Evolutionary conservation across 1,140 invertebrate genomes (phyloP).

Genomic region (Frieseomelitta varia): DNA sequence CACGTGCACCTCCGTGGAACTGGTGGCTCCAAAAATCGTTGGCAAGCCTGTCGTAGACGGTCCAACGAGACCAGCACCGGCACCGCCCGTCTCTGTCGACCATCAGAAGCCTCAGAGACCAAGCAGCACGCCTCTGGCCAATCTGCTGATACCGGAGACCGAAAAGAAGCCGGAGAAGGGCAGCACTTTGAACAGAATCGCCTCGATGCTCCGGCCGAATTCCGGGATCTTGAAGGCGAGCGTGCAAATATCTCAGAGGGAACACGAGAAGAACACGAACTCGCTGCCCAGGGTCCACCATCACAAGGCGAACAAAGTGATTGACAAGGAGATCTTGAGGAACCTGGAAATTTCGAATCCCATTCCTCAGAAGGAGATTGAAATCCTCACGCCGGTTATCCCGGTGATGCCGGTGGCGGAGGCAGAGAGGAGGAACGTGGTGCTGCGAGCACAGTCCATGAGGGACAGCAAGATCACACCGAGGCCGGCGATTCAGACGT

Average conservation of each 20-base stretch:
- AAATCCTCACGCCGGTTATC: conserved; percentile 83
- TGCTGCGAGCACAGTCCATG: conserved; percentile 91
- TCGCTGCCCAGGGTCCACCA: conserved; percentile 84
- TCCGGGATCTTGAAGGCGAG: conserved; percentile 82
- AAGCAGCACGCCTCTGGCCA: conserved; percentile 65
- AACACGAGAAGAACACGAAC: conserved; percentile 83
- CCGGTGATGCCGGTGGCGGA: conserved; percentile 81
- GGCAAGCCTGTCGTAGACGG: conserved; percentile 76
- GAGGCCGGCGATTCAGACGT: conserved; percentile 86
- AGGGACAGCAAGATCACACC: conserved; percentile 83
- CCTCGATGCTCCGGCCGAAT: conserved; percentile 88
- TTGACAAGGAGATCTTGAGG: conserved; percentile 87
- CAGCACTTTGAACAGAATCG: conserved; percentile 87
- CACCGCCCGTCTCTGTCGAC: conserved; percentile 19
- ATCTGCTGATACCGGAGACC: conserved; percentile 64
- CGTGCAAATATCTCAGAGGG: conserved; percentile 55
- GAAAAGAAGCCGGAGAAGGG: conserved; percentile 77
- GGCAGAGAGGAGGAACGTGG: conserved; percentile 81
- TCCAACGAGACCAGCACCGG: conserved; percentile 59
- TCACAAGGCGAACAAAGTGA: conserved; percentile 85
- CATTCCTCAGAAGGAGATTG: conserved; percentile 87
- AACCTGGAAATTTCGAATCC: conserved; percentile 91
- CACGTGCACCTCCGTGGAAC: conserved; percentile 88
- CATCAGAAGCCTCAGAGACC: conserved; percentile 64
- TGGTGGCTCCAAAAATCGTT: conserved; percentile 83